Base-by-base conservation (phyloP, 2,888 invertebrate species). In the Criorhina ranunculi region DNA sequence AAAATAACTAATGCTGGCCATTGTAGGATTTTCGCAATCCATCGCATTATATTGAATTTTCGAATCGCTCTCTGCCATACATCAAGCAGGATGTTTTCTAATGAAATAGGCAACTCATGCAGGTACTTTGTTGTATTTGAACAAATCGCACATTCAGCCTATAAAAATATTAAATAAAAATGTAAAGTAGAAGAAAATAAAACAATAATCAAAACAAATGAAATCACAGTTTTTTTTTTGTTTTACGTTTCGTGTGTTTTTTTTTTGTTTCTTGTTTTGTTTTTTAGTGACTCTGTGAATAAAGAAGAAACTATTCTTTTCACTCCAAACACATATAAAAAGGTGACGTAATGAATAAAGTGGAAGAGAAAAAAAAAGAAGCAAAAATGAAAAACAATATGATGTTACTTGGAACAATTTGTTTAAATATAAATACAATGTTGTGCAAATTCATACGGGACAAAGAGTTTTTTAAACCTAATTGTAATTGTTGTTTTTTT, bases 121-220 rank as follows among this genome's bases (percentile, higher is more conserved):
- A 90, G 90, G 89, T 89, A 89, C 89, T 89, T 90, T 87, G 88
- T 88, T 88, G 89, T 87, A 80, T 89, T 88, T 89, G 89, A 89
- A 89, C 90, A 90, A 89, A 90, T 89, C 88, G 89, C 89, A 88
- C 90, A 90, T 87, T 89, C 88, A 88, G 89, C 90, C 90, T 91
- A 90, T 86, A 88, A 89, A 81, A 88, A 87, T 87, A 87, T 88
- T 88, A 88, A 87, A 87, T 86, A 87, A 78, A 86, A 85, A 87
- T n/a, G n/a, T 86, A 80, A 86, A 82, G 66, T 79, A 83, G 86
- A 79, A 88, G 86, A 87, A 87, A 87, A 88, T 85, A 87, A 87
- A 81, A 88, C 76, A 87, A 80, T 87, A 86, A 80, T 69, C 15
- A 76, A 70, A 66, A n/a, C n/a, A 62, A 73, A 57, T 15, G 35